Conservation (phyloP, 1,140 invertebrate species). For the Pogonus chalceus region DNA sequence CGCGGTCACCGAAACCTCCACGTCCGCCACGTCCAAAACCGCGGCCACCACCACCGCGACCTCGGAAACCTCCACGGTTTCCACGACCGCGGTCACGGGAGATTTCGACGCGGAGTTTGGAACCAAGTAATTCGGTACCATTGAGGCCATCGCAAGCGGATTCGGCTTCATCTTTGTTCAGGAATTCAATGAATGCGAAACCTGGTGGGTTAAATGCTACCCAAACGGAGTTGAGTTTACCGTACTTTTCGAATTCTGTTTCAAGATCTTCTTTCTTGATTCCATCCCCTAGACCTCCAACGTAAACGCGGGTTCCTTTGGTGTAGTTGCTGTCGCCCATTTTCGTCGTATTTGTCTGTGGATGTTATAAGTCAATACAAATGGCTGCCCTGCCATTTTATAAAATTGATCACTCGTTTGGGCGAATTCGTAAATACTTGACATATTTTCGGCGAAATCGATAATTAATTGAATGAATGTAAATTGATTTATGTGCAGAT, state of each 20-base stretch:
- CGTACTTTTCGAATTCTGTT: slow-evolving; percentile 72
- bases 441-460: slow-evolving; percentile 2
- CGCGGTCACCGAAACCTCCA: slow-evolving; percentile 29
- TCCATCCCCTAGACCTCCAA: slow-evolving; percentile 69
- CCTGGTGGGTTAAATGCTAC: slow-evolving; percentile 90
- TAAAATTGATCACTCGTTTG: slow-evolving; percentile 4
- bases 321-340: slow-evolving; percentile 34
- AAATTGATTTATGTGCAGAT: not conserved
- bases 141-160: slow-evolving; percentile 87
- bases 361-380: slow-evolving; percentile 14
- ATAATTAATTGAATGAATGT: not conserved
- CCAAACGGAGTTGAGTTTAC: slow-evolving; percentile 72
- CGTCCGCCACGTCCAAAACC: slow-evolving; percentile 40
- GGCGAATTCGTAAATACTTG: slow-evolving; percentile 28
- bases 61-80: slow-evolving; percentile 39
- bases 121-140: slow-evolving; percentile 71
- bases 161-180: slow-evolving; percentile 88
- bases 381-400: not conserved
- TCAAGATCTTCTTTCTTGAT: slow-evolving; percentile 84
- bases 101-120: slow-evolving; percentile 72
- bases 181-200: slow-evolving; percentile 98
- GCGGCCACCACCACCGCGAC: slow-evolving; percentile 43
- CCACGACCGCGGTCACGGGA: slow-evolving; percentile 58
- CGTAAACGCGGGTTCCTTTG: slow-evolving; percentile 68
- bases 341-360: slow-evolving; percentile 24